A percentile compares a stretch with the other conserved stretches of the same genome.
phyloP scores from a whole-genome alignment of 2,888 invertebrate species.

The Caprella mutica region DNA sequence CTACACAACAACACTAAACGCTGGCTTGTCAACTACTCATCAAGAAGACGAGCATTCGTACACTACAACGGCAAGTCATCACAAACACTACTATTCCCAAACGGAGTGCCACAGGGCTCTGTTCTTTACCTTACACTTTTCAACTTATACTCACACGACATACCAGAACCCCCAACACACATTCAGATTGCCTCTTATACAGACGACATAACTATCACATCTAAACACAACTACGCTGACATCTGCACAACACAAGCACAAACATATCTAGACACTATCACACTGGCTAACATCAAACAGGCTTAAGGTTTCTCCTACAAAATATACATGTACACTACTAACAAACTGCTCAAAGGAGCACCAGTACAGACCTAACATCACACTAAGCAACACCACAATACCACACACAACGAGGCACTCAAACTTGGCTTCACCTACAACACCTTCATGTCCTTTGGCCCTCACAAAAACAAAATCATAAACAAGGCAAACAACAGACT shows the following conservation, averaged over 20 bases:
- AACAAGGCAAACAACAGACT: too few relatives aligned
- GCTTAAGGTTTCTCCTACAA: neutral
- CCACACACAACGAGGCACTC: neutral
- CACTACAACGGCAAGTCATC: slow-evolving; percentile 31
- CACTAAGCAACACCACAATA: slow-evolving; percentile 2
- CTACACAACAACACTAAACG: slow-evolving; percentile 33
- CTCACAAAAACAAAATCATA: too few relatives aligned
- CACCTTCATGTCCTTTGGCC: too few relatives aligned
- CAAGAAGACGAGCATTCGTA: slow-evolving; percentile 35
- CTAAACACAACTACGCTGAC: neutral
- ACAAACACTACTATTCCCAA: slow-evolving; percentile 10
- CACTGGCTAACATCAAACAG: slow-evolving; percentile 6
- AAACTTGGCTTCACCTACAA: neutral
- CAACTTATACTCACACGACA: slow-evolving; percentile 35
- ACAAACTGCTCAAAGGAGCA: slow-evolving; percentile 4
- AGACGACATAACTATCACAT: slow-evolving; percentile 27
- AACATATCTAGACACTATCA: neutral
- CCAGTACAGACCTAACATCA: neutral
- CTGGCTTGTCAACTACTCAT: slow-evolving; percentile 33
- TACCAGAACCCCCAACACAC: too few relatives aligned
- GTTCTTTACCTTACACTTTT: slow-evolving; percentile 35
- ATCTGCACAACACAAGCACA: neutral
- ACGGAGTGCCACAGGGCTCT: slow-evolving; percentile 37
- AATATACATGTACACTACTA: slow-evolving; percentile 2
- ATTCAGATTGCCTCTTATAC: slow-evolving; percentile 30